phyloP scores from a whole-genome alignment of 2,888 invertebrate genomes.

The Apocheima hispidaria region DNA sequence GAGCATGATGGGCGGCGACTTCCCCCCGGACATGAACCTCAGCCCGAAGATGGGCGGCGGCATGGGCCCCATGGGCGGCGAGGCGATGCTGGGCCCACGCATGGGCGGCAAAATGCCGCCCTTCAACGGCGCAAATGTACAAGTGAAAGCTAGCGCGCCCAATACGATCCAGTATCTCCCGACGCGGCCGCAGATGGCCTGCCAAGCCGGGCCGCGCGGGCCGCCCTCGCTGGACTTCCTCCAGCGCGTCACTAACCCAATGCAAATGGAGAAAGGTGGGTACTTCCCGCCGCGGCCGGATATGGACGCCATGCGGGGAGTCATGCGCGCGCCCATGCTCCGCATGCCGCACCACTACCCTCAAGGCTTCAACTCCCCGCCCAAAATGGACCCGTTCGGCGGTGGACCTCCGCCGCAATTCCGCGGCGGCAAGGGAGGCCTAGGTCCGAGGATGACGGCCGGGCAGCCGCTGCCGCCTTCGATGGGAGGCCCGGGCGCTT shows the following conservation, averaged over 20 bases:
- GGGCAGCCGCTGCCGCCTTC: constrained; percentile 92
- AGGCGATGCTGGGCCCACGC: constrained; percentile 89
- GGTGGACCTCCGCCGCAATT: constrained; percentile 71
- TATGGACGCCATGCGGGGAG: constrained; percentile 84
- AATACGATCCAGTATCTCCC: constrained; percentile 99
- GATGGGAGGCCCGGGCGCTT: constrained; percentile 90
- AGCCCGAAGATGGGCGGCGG: constrained; percentile 89
- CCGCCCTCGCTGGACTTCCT: constrained; percentile 96
- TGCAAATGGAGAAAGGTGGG: constrained; percentile 87
- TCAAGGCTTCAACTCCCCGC: constrained; percentile 79
- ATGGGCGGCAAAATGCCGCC: constrained; percentile 87
- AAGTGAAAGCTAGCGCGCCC: constrained; percentile 98
- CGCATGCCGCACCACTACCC: constrained; percentile 83
- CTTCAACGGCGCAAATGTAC: constrained; percentile 90
- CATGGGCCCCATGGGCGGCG: constrained; percentile 82
- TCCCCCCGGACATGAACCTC: constrained; percentile 84
- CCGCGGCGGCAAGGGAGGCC: constrained; percentile 72
- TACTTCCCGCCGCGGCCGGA: constrained; percentile 89
- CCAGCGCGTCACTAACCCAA: constrained; percentile 94
- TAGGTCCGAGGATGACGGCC: constrained; percentile 75
- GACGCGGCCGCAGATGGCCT: constrained; percentile 94
- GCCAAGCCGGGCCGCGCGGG: constrained; percentile 89
- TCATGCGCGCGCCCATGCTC: constrained; percentile 77
- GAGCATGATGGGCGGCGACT: constrained; percentile 84
- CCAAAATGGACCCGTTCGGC: constrained; percentile 77